These are phyloP conservation scores for Nomia melanderi DNA, from an alignment of 1,140 invertebrate species.

Conservation along the genomic window DNA sequence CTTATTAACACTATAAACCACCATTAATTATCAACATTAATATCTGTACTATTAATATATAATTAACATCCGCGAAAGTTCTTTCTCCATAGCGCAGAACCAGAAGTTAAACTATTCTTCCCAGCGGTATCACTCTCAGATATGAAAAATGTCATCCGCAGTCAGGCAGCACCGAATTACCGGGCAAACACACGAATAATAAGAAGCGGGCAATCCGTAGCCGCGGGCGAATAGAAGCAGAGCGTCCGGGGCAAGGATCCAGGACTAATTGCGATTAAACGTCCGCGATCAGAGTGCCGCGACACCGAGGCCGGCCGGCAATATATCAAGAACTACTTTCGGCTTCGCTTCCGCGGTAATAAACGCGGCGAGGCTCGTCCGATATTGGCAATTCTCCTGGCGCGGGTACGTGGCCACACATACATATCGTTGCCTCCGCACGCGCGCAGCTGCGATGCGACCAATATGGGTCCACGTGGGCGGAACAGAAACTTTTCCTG, in stretches of 20 bases:
- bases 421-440: background rate
- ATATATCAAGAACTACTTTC: slow-evolving; percentile 63
- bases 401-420: slow-evolving; percentile 27
- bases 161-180: too few species aligned
- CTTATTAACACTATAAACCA: too few species aligned
- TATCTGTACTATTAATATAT: too few species aligned
- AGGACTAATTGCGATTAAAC: slow-evolving; percentile 58
- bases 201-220: background rate
- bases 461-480: slow-evolving; percentile 32
- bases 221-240: background rate
- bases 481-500: slow-evolving; percentile 36
- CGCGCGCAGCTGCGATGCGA: background rate
- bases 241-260: background rate
- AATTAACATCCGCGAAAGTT: too few species aligned
- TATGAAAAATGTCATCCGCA: too few species aligned
- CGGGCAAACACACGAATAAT: background rate
- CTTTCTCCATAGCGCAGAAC: too few species aligned
- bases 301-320: slow-evolving; percentile 24
- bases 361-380: slow-evolving; percentile 60
- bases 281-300: slow-evolving; percentile 16
- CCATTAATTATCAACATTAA: too few species aligned
- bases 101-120: too few species aligned
- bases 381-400: slow-evolving; percentile 62
- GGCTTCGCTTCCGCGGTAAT: slow-evolving; percentile 54
- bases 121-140: too few species aligned